phyloP scores from a whole-genome alignment of 2,113 vertebrate genomes.

The Larimichthys polyactis region DNA sequence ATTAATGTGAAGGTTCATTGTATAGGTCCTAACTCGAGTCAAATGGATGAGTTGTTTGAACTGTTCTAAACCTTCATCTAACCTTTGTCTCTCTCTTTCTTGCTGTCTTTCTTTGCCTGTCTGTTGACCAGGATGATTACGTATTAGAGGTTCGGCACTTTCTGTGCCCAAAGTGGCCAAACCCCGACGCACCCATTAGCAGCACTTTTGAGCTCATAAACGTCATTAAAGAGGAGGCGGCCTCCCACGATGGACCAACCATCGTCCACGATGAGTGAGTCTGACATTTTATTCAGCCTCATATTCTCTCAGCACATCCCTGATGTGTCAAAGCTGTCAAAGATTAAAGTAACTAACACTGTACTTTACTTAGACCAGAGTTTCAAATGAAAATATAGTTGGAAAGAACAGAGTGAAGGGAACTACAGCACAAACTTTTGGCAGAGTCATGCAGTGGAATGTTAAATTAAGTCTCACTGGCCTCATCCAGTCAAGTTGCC shows the following conservation, averaged over 20 bases:
- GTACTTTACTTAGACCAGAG: not conserved
- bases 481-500: not conserved
- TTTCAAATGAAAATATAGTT: not conserved
- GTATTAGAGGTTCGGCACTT: slow-evolving; percentile 96
- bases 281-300: not conserved
- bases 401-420: not conserved
- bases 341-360: not conserved
- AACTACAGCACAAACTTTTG: not conserved
- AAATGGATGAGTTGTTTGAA: too few relatives aligned
- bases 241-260: slow-evolving; percentile 93
- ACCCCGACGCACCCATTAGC: slow-evolving; percentile 93
- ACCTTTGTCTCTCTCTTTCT: not conserved
- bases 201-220: slow-evolving; percentile 96
- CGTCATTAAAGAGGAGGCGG: slow-evolving; percentile 95
- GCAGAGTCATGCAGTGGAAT: not conserved
- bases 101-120: slow-evolving; percentile 38
- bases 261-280: slow-evolving; percentile 97
- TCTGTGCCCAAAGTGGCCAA: slow-evolving; percentile 98
- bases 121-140: slow-evolving; percentile 90
- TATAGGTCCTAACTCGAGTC: too few relatives aligned
- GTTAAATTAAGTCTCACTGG: not conserved
- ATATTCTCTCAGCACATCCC: not conserved
- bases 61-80: not conserved
- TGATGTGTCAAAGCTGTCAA: not conserved
- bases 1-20: too few relatives aligned